A percentile compares a stretch with the other conserved stretches of the same genome.
Evolutionary conservation across 2,797 vertebrate genomes (phyloP).

Genomic region (Garrulus glandarius): DNA sequence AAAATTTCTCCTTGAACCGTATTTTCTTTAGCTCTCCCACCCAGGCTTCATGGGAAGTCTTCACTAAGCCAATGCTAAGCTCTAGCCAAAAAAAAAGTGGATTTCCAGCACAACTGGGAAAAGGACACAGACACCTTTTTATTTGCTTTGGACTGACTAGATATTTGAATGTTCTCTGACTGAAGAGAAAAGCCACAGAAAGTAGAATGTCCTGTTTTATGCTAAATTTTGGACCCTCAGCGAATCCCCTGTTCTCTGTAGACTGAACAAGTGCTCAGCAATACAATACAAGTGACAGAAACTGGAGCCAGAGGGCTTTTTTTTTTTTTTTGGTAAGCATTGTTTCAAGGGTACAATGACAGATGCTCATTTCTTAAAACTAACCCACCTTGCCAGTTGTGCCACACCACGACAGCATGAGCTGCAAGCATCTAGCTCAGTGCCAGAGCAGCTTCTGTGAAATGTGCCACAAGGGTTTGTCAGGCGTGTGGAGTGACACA

Average conservation of each 20-base stretch:
- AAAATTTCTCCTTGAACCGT: neutral
- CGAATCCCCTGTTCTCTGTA: neutral
- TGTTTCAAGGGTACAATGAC: neutral
- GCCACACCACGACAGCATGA: neutral
- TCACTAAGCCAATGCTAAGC: neutral
- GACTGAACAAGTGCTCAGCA: neutral
- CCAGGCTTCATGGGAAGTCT: neutral
- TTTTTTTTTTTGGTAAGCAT: neutral
- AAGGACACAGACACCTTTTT: neutral
- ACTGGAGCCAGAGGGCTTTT: neutral
- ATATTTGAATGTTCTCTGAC: neutral
- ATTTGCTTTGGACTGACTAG: neutral
- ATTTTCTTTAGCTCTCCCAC: neutral
- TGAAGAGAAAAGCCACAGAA: neutral
- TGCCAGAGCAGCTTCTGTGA: neutral
- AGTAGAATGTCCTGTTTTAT: neutral
- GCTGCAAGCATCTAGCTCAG: neutral
- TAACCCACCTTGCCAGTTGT: neutral
- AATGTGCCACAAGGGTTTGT: neutral
- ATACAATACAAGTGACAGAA: neutral
- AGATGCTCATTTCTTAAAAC: neutral
- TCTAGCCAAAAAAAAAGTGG: neutral
- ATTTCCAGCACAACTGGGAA: neutral
- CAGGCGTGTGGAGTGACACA: neutral
- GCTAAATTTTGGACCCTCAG: neutral